These are phyloP conservation scores for Percopsis omiscomaycus DNA, from an alignment of 2,797 vertebrate genomes.

Conservation along the genomic window DNA sequence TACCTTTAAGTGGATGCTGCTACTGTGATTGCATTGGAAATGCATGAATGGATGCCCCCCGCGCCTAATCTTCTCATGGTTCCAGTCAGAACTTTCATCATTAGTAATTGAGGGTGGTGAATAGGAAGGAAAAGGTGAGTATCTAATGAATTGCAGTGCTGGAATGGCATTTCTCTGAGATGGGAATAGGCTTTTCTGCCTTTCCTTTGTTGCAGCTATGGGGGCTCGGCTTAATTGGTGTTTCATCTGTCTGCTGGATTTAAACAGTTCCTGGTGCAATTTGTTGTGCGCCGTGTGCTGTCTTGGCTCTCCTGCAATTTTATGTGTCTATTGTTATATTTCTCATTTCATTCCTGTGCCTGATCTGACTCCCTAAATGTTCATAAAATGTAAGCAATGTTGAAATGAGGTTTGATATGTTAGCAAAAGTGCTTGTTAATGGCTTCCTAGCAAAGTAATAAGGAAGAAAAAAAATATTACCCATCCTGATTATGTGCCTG, in stretches of 20 bases:
- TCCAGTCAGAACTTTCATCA: slow-evolving; percentile 63
- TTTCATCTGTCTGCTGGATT: not conserved
- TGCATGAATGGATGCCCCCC: slow-evolving; percentile 59
- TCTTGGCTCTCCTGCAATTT: too few species aligned
- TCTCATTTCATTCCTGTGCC: not conserved
- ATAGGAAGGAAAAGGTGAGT: slow-evolving; percentile 52
- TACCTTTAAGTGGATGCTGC: slow-evolving; percentile 41
- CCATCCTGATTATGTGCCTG: slow-evolving; percentile 32
- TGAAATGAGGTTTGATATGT: not conserved
- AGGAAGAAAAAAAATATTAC: slow-evolving; percentile 14
- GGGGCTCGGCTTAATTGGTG: not conserved
- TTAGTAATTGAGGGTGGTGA: slow-evolving; percentile 65
- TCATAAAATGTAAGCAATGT: not conserved
- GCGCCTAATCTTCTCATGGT: slow-evolving; percentile 56
- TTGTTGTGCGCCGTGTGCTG: too few species aligned
- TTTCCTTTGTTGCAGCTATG: not conserved
- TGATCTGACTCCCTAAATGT: not conserved
- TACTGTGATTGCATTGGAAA: slow-evolving; percentile 59
- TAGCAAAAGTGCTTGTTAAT: slow-evolving; percentile 12
- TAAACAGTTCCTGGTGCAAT: not conserved
- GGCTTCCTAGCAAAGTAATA: slow-evolving; percentile 11
- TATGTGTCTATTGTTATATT: not conserved
- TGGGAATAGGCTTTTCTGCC: slow-evolving; percentile 26
- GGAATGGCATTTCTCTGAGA: slow-evolving; percentile 13
- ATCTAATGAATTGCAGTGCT: slow-evolving; percentile 46